Evolutionary conservation across 2,113 vertebrate genomes (phyloP).

Genomic region (Muntiacus reevesi): DNA sequence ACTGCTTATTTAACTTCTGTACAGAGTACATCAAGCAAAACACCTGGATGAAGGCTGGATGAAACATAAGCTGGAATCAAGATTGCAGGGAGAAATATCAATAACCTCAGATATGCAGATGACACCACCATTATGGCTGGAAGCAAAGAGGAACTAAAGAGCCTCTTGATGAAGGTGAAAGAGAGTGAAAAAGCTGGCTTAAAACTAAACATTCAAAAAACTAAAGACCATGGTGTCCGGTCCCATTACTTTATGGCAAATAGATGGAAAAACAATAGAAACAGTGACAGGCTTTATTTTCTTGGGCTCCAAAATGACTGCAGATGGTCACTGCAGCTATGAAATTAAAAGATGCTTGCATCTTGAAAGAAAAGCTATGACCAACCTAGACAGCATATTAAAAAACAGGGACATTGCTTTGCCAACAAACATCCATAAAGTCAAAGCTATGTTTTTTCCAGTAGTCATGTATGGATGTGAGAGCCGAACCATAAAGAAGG

Average conservation of each 20-base stretch:
- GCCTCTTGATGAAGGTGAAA: not conserved
- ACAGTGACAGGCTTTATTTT: not conserved
- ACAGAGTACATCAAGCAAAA: not conserved
- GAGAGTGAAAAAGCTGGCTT: not conserved
- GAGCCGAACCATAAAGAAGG: not conserved
- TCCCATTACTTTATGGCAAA: not conserved
- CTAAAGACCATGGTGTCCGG: not conserved
- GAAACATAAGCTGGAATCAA: not conserved
- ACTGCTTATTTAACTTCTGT: not conserved
- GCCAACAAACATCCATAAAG: not conserved
- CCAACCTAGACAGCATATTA: not conserved
- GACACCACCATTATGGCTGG: not conserved
- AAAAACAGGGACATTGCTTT: not conserved
- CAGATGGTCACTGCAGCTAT: not conserved
- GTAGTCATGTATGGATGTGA: not conserved
- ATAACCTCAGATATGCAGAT: not conserved
- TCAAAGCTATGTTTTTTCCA: not conserved
- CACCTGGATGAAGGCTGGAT: not conserved
- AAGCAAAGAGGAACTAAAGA: not conserved
- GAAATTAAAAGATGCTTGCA: not conserved
- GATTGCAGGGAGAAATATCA: not conserved
- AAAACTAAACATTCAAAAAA: not conserved
- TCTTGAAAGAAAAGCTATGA: not conserved
- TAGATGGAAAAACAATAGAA: not conserved
- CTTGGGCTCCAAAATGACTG: not conserved